Evolutionary conservation across 2,888 invertebrate genomes (phyloP), one percentile per base, ranked within the genome.

Genomic region (Xestia sexstrigata): DNA sequence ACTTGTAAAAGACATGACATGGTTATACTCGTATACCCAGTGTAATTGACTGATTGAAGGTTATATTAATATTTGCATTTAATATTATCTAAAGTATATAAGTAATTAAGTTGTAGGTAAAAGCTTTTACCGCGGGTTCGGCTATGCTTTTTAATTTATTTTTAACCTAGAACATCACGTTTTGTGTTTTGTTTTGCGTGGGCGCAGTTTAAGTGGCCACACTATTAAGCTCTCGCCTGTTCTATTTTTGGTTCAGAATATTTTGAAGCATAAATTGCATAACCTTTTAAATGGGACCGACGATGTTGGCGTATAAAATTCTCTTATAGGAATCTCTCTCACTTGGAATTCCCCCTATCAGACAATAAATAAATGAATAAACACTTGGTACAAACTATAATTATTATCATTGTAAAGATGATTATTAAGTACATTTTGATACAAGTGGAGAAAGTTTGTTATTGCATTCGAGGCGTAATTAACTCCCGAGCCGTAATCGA

Each of bases 21-120:
- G 55, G 23, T 58, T 55, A 26, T 55, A n/a, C n/a, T n/a, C n/a
- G n/a, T n/a, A 45, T 66, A 67, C 15, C 15, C 7, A n/a, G n/a
- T 60, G 13, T 79, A 83, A 79, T 79, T 49, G 70, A 75, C 26
- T 55, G 70, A 84, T 80, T 70, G 87, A 80, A 84, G 87, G 85
- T 73, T 62, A 49, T 0, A 70, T 68, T 70, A 84, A 73, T 84
- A 75, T 87, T 84, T 73, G 75, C 83, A 73, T 87, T 80, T 70
- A 73, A 77, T 70, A 86, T 86, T 84, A 73, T 42, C 26, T 58
- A 39, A 70, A 63, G n/a, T 60, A 47, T 47, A 30, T 20, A 67
- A 66, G 63, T 87, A 69, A 79, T 79, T 79, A 58, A 70, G 60
- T 35, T 83, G n/a, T 35, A 55, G 17, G 7, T 26, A 47, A 26